phyloP scores from a whole-genome alignment of 2,888 invertebrate genomes.

The Ernsta delagoae region DNA sequence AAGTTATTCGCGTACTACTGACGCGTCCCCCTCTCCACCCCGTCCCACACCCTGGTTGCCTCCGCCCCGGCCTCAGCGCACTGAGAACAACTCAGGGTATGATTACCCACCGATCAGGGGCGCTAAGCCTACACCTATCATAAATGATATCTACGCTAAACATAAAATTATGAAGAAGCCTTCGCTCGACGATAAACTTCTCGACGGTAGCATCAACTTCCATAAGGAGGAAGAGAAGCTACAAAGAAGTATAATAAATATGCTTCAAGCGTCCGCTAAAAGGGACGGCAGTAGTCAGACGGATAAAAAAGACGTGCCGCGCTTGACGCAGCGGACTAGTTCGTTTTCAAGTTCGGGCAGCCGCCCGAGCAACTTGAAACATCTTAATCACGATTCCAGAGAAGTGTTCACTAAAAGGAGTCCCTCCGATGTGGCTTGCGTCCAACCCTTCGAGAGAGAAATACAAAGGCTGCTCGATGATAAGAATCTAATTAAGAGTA shows the following conservation, averaged over 20 bases:
- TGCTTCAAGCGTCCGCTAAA: slow-evolving; percentile 84
- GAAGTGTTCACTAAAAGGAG: slow-evolving; percentile 78
- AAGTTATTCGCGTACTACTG: slow-evolving; percentile 92
- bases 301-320: slow-evolving; percentile 85
- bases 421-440: slow-evolving; percentile 79
- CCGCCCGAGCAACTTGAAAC: slow-evolving; percentile 80
- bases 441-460: slow-evolving; percentile 91
- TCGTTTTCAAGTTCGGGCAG: slow-evolving; percentile 83
- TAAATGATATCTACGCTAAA: slow-evolving; percentile 73
- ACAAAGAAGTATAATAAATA: slow-evolving; percentile 78
- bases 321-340: slow-evolving; percentile 70
- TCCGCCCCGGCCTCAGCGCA: slow-evolving; percentile 71
- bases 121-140: slow-evolving; percentile 64
- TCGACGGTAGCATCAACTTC: slow-evolving; percentile 66
- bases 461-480: slow-evolving; percentile 91
- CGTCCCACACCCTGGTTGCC: slow-evolving; percentile 83
- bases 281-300: slow-evolving; percentile 88
- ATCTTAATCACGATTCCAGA: slow-evolving; percentile 78
- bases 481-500: slow-evolving; percentile 86
- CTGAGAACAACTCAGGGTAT: slow-evolving; percentile 81
- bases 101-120: slow-evolving; percentile 86
- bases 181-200: slow-evolving; percentile 71
- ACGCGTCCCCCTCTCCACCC: slow-evolving; percentile 87
- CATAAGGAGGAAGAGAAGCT: slow-evolving; percentile 80
- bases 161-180: slow-evolving; percentile 72